Conservation (phyloP, 2,113 vertebrate genomes). For the Oryzias javanicus region DNA sequence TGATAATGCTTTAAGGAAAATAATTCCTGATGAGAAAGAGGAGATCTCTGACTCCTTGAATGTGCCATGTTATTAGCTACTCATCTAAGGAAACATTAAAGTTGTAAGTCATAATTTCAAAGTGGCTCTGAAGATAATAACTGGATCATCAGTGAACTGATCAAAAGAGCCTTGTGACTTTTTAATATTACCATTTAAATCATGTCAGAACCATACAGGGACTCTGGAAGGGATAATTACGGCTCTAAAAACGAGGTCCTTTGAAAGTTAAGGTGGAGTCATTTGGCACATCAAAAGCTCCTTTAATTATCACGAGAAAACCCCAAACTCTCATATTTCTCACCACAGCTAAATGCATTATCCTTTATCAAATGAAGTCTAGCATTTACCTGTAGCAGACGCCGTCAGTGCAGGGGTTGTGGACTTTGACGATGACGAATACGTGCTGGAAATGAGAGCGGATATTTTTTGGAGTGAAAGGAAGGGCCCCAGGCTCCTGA, state of each 20-base stretch:
- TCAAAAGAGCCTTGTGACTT: slow-evolving; percentile 53
- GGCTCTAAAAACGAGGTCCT: slow-evolving; percentile 54
- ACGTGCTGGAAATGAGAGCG: slow-evolving; percentile 98
- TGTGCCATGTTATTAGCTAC: slow-evolving; percentile 55
- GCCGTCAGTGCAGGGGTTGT: slow-evolving; percentile 94
- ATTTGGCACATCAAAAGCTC: slow-evolving; percentile 51
- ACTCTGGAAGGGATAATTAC: slow-evolving; percentile 56
- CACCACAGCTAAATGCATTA: slow-evolving; percentile 4
- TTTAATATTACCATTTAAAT: slow-evolving; percentile 42
- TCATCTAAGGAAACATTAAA: slow-evolving; percentile 12
- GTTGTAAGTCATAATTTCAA: slow-evolving; percentile 63
- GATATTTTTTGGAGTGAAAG: slow-evolving; percentile 95
- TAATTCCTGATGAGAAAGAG: slow-evolving; percentile 30
- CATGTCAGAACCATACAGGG: slow-evolving; percentile 51
- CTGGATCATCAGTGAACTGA: slow-evolving; percentile 54
- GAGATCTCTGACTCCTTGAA: slow-evolving; percentile 35
- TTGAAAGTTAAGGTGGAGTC: slow-evolving; percentile 41
- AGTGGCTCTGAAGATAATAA: slow-evolving; percentile 71
- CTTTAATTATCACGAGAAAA: slow-evolving; percentile 30
- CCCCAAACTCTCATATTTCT: slow-evolving; percentile 8
- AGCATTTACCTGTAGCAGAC: slow-evolving; percentile 93
- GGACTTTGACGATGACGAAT: slow-evolving; percentile 95
- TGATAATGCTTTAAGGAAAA: slow-evolving; percentile 30
- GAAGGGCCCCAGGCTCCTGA: slow-evolving; percentile 95
- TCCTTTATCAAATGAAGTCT: not conserved